Conservation (phyloP, 2,113 vertebrate genomes). For the Craseonycteris thonglongyai region DNA sequence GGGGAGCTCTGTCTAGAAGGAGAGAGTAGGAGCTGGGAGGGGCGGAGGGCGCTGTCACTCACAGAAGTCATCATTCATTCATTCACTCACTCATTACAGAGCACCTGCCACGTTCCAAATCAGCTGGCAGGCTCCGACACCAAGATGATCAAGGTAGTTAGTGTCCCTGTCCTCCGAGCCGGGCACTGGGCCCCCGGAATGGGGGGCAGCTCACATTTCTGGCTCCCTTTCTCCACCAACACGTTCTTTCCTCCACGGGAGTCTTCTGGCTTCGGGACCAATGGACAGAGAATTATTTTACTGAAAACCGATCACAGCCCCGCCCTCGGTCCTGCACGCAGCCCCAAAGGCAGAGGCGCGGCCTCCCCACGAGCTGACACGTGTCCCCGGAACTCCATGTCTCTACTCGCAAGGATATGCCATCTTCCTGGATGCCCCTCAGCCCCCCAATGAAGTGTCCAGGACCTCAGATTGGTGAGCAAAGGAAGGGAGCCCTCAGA, state of each 20-base stretch:
- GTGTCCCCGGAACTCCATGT: background rate
- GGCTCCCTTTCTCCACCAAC: background rate
- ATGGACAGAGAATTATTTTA: background rate
- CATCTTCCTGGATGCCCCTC: background rate
- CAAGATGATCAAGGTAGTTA: rapidly evolving
- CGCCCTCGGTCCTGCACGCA: background rate
- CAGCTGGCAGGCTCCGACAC: background rate
- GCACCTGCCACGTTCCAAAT: background rate
- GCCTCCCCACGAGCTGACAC: background rate
- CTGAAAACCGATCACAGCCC: background rate
- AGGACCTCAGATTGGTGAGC: background rate
- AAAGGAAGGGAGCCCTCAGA: background rate
- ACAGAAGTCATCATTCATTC: background rate
- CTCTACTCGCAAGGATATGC: background rate
- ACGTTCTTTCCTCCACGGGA: background rate
- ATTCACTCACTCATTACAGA: background rate
- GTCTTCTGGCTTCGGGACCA: background rate
- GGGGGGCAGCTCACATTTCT: background rate
- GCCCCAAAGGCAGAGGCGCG: rapidly evolving
- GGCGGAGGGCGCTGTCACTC: background rate
- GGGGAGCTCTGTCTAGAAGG: background rate
- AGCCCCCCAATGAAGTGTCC: background rate
- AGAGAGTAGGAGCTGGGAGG: background rate
- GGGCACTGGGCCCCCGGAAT: background rate
- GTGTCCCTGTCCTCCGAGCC: background rate